Evolutionary conservation across 2,113 vertebrate genomes (phyloP).

Genomic region (Pangasianodon hypophthalmus): DNA sequence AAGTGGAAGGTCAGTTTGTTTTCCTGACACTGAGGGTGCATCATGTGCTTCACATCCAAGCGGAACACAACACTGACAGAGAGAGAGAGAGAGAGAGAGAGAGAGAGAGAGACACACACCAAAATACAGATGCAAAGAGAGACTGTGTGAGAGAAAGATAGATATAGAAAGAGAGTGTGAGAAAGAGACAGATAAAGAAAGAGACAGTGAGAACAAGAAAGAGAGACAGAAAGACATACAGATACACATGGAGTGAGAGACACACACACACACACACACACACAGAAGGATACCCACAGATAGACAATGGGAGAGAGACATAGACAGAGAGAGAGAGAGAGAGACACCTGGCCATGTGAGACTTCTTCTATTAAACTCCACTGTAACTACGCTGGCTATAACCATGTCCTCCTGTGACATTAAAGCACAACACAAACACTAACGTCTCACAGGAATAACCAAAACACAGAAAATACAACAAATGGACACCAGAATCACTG

Average conservation of each 20-base stretch:
- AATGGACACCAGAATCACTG: background rate
- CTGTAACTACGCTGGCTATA: too few species aligned
- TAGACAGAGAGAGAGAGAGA: background rate
- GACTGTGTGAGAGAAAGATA: too few species aligned
- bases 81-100: background rate
- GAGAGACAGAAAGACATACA: background rate
- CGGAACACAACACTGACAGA: background rate
- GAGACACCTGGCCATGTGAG: too few species aligned
- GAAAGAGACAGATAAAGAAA: background rate
- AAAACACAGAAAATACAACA: background rate
- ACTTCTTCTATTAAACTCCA: too few species aligned
- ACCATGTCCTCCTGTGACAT: too few species aligned
- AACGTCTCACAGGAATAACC: background rate
- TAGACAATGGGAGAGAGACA: background rate
- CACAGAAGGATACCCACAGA: too few species aligned
- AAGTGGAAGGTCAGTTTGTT: background rate
- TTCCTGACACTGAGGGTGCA: background rate
- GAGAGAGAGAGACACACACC: background rate
- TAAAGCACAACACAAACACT: background rate
- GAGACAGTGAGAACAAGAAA: background rate
- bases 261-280: background rate
- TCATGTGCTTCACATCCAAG: background rate
- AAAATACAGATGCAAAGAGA: too few species aligned
- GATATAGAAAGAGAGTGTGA: too few species aligned
- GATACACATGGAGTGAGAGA: background rate